Evolutionary conservation across 2,888 invertebrate species (phyloP).

Genomic region (Lampropteryx suffumata): DNA sequence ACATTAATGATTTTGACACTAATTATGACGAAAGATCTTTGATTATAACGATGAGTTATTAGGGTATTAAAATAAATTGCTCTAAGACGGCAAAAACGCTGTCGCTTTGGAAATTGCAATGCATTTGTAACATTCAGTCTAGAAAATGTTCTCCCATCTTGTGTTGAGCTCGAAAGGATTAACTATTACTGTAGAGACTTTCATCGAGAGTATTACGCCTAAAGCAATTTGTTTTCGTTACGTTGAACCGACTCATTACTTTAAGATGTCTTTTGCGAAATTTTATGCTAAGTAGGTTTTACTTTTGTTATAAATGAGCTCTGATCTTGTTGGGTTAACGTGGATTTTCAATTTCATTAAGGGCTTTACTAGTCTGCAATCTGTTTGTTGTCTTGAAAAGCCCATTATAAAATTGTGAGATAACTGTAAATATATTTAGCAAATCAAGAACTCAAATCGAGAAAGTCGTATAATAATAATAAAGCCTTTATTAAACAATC

Average conservation of each 20-base stretch:
- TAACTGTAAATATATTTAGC: too few species aligned
- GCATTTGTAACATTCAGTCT: conserved; percentile 18
- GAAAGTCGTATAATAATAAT: background rate
- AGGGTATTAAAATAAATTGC: background rate
- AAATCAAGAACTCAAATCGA: background rate
- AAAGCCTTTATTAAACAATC: too few species aligned
- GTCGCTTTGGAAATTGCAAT: conserved; percentile 19
- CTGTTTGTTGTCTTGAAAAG: too few species aligned
- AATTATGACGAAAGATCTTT: too few species aligned
- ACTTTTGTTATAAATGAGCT: conserved; percentile 26
- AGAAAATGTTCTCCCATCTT: conserved; percentile 30
- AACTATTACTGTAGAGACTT: conserved; percentile 44
- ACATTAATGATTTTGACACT: too few species aligned
- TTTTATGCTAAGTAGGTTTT: conserved; percentile 30
- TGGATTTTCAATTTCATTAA: conserved; percentile 1
- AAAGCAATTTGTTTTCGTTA: conserved; percentile 50
- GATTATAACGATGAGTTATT: background rate
- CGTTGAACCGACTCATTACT: conserved; percentile 46
- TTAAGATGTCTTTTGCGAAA: conserved; percentile 35
- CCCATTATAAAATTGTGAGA: too few species aligned
- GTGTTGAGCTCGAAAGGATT: conserved; percentile 42
- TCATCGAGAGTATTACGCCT: conserved; percentile 43
- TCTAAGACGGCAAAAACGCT: background rate
- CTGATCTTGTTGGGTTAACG: conserved; percentile 23
- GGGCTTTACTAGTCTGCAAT: too few species aligned